Percentiles rank a stretch among this genome's conserved stretches.
Evolutionary conservation across 1,140 invertebrate species (phyloP).

Genomic region (Mactra quadrangularis): DNA sequence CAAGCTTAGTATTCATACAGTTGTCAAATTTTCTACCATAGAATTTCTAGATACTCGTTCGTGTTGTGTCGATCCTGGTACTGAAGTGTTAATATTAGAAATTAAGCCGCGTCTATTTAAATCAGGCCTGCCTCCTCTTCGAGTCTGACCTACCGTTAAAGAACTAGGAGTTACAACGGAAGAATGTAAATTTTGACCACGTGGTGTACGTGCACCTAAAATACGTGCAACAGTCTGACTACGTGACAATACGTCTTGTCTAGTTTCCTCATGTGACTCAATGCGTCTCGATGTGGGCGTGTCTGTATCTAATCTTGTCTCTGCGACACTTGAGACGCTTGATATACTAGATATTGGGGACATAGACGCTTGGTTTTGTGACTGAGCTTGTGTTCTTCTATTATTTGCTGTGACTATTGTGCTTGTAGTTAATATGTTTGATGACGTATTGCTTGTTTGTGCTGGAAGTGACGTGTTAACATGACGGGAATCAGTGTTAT

Average conservation of each 20-base stretch:
- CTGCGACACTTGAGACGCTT: background rate
- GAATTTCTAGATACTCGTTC: too few relatives aligned
- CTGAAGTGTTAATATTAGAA: background rate
- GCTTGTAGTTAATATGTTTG: background rate
- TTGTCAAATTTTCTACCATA: too few relatives aligned
- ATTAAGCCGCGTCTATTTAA: background rate
- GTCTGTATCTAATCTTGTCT: background rate
- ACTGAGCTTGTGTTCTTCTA: background rate
- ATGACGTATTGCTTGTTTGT: too few relatives aligned
- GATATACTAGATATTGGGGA: background rate
- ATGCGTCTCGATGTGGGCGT: background rate
- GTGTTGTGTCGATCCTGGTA: background rate
- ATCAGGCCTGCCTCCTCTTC: background rate
- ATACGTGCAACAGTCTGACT: constrained; percentile 23
- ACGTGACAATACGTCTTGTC: constrained; percentile 4
- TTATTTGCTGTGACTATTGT: background rate
- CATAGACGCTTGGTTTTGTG: background rate
- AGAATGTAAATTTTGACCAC: constrained; percentile 17
- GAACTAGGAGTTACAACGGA: background rate
- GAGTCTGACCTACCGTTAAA: too few relatives aligned
- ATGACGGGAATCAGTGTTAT: too few relatives aligned
- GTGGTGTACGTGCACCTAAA: constrained; percentile 28
- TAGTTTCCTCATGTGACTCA: background rate
- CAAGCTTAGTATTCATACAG: too few relatives aligned
- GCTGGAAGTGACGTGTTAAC: too few relatives aligned